These are phyloP conservation scores for Progne subis DNA, from an alignment of 2,113 vertebrate genomes.

Conservation along the genomic window DNA sequence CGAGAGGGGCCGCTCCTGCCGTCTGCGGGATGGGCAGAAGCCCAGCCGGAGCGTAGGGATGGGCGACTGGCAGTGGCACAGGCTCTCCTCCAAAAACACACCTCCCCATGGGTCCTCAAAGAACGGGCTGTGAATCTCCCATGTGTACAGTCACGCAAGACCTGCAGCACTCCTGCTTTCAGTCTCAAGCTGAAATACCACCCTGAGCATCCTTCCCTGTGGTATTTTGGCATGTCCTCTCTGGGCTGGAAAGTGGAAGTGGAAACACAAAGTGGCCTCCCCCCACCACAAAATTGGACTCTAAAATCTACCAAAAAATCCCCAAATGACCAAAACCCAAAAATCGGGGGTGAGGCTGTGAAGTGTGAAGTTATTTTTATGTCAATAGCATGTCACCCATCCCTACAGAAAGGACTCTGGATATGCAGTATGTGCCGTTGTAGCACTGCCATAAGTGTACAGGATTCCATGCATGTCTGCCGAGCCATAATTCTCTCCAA, in stretches of 20 bases:
- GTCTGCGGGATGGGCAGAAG: not conserved
- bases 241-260: slow-evolving; percentile 54
- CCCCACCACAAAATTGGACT: not conserved
- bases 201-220: not conserved
- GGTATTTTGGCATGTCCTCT: slow-evolving; percentile 39
- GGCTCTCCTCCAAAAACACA: not conserved
- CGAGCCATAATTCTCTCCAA: slow-evolving; percentile 22
- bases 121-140: not conserved
- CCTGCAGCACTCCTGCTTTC: slow-evolving; percentile 42
- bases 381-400: slow-evolving; percentile 25
- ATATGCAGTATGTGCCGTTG: not conserved
- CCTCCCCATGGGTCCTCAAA: not conserved
- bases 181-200: slow-evolving; percentile 44
- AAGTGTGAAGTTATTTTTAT: not conserved
- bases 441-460: slow-evolving; percentile 37
- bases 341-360: not conserved
- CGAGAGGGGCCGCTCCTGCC: not conserved
- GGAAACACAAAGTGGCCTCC: not conserved
- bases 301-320: not conserved
- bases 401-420: slow-evolving; percentile 37
- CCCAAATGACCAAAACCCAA: not conserved
- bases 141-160: rapidly evolving
- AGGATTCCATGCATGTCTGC: slow-evolving; percentile 46
- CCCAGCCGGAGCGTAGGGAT: not conserved
- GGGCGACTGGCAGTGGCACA: not conserved